Percentiles rank a stretch among this genome's conserved stretches.
Evolutionary conservation across 2,888 invertebrate species (phyloP).

Genomic region (Perizoma flavofasciatum): DNA sequence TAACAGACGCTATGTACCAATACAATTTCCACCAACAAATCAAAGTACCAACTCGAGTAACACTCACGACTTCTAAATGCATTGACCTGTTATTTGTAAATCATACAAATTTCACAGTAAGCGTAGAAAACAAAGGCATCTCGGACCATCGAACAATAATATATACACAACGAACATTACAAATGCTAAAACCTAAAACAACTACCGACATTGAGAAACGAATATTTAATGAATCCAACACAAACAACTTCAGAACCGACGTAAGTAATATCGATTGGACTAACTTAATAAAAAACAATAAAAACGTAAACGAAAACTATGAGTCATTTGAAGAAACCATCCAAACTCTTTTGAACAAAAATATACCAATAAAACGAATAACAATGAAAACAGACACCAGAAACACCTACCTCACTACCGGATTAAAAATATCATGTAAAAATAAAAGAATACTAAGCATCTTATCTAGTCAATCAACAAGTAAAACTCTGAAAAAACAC

Average conservation of each 20-base stretch:
- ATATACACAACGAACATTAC: not conserved
- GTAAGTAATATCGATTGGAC: too few species aligned
- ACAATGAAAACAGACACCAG: slow-evolving; percentile 5
- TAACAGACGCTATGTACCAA: not conserved
- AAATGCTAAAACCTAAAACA: not conserved
- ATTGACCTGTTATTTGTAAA: not conserved
- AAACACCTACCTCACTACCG: slow-evolving; percentile 3
- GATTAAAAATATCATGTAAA: slow-evolving; percentile 12
- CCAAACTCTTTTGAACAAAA: not conserved
- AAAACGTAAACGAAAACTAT: slow-evolving; percentile 10
- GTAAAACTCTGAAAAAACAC: not conserved
- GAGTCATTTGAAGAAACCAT: slow-evolving; percentile 1
- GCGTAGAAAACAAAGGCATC: not conserved
- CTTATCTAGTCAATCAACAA: not conserved
- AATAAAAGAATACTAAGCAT: slow-evolving; percentile 5
- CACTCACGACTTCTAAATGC: not conserved
- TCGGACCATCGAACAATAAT: not conserved
- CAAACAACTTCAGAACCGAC: too few species aligned
- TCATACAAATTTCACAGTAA: not conserved
- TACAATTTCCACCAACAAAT: not conserved
- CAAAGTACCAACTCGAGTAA: not conserved
- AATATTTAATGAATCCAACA: not conserved
- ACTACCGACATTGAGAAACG: not conserved
- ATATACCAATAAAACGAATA: not conserved
- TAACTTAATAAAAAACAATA: too few species aligned